Evolutionary conservation across 2,113 vertebrate genomes (phyloP).

Genomic region (Chionis minor): DNA sequence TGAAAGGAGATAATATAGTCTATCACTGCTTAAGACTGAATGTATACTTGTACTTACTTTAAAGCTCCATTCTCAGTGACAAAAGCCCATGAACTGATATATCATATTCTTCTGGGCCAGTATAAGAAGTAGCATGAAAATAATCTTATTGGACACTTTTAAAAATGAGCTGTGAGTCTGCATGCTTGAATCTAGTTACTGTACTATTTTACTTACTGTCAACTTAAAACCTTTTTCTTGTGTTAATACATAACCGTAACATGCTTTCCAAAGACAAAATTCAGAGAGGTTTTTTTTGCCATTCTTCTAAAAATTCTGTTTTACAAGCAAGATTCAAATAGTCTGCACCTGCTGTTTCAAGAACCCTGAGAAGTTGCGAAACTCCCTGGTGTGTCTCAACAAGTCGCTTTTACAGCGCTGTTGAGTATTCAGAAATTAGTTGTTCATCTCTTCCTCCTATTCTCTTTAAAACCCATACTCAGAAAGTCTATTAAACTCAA

Average conservation of each 20-base stretch:
- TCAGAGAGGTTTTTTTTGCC: not conserved
- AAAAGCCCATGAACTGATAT: not conserved
- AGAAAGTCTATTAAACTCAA: conserved; percentile 4
- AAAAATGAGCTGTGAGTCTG: not conserved
- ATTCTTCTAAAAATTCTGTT: not conserved
- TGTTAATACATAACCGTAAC: not conserved
- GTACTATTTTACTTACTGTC: not conserved
- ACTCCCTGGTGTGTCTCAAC: not conserved
- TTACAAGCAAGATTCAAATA: not conserved
- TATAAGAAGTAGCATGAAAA: not conserved
- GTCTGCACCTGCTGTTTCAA: conserved; percentile 4
- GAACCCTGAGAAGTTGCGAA: not conserved
- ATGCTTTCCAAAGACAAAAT: not conserved
- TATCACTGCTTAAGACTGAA: not conserved
- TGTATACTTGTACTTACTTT: not conserved
- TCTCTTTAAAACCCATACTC: not conserved
- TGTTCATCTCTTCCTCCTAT: not conserved
- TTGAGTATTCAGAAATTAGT: not conserved
- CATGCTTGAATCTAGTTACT: not conserved
- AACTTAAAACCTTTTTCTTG: not conserved
- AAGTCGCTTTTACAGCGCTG: not conserved
- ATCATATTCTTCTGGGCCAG: not conserved
- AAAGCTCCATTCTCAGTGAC: not conserved
- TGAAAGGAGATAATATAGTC: not conserved
- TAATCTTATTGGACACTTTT: not conserved